Evolutionary conservation across 2,113 vertebrate species (phyloP).

Genomic region (Anser cygnoides): DNA sequence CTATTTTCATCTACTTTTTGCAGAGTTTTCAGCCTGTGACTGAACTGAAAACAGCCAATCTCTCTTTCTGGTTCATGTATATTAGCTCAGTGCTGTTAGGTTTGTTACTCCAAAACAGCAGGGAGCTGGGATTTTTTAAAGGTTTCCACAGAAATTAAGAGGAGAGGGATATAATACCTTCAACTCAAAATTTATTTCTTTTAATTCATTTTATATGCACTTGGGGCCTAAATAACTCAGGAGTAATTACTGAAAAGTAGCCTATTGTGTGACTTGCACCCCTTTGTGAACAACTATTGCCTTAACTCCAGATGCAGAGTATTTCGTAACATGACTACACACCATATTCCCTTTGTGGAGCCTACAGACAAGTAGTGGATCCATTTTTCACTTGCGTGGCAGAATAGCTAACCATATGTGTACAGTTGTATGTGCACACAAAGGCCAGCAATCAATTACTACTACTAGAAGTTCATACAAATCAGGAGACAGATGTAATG

Average conservation of each 20-base stretch:
- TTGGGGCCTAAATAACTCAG: slow-evolving; percentile 59
- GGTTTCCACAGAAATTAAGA: slow-evolving; percentile 64
- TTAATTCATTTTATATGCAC: slow-evolving; percentile 71
- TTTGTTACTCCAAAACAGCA: slow-evolving; percentile 63
- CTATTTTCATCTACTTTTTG: slow-evolving; percentile 28
- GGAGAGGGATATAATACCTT: slow-evolving; percentile 59
- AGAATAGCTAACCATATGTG: slow-evolving; percentile 18
- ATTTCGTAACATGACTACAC: neutral
- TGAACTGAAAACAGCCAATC: slow-evolving; percentile 31
- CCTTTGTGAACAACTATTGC: slow-evolving; percentile 60
- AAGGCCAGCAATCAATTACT: slow-evolving; percentile 6
- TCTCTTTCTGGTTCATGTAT: slow-evolving; percentile 50
- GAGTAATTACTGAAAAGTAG: slow-evolving; percentile 65
- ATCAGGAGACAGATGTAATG: neutral
- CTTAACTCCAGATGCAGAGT: slow-evolving; percentile 57
- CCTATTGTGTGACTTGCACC: slow-evolving; percentile 61
- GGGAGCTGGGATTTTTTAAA: slow-evolving; percentile 56
- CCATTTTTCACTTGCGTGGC: slow-evolving; percentile 5
- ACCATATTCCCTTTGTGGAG: slow-evolving; percentile 37
- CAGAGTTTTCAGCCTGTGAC: slow-evolving; percentile 6
- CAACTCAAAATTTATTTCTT: slow-evolving; percentile 69
- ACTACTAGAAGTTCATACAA: neutral
- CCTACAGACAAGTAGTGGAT: neutral
- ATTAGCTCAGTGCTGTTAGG: slow-evolving; percentile 43
- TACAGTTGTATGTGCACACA: neutral